Evolutionary conservation across 2,888 invertebrate genomes (phyloP).

Genomic region (Phania funesta): DNA sequence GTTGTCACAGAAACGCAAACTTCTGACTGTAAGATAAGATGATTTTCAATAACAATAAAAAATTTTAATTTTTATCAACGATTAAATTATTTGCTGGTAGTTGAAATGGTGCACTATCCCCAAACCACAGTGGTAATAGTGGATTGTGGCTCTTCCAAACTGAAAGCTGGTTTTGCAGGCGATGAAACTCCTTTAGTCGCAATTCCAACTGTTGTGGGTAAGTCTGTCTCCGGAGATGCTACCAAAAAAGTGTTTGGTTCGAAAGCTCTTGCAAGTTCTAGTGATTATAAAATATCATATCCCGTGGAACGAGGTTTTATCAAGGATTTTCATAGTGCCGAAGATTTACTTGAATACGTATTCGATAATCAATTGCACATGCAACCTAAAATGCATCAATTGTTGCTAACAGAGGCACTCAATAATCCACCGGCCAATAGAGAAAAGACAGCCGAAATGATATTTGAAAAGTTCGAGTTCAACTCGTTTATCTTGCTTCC

Average conservation of each 20-base stretch:
- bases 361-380: constrained; percentile 13
- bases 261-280: not conserved
- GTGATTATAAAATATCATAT: constrained; percentile 9
- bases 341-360: constrained; percentile 24
- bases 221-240: not conserved
- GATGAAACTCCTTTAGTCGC: constrained; percentile 21
- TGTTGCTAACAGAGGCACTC: constrained; percentile 8
- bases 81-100: not conserved
- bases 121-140: not conserved
- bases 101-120: not conserved
- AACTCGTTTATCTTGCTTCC: constrained; percentile 16
- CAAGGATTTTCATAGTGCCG: constrained; percentile 28
- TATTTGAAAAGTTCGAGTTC: constrained; percentile 43
- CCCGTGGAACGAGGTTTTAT: constrained; percentile 33
- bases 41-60: not conserved
- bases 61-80: not conserved
- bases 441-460: constrained; percentile 36
- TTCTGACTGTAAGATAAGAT: constrained; percentile 11
- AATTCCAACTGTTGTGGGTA: constrained; percentile 20
- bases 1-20: constrained; percentile 35
- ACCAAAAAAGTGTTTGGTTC: constrained; percentile 10
- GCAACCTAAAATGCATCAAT: constrained; percentile 27
- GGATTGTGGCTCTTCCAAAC: constrained; percentile 18
- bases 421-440: constrained; percentile 15
- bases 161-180: constrained; percentile 32